phyloP scores from a whole-genome alignment of 2,113 vertebrate species.

The Limanda limanda region DNA sequence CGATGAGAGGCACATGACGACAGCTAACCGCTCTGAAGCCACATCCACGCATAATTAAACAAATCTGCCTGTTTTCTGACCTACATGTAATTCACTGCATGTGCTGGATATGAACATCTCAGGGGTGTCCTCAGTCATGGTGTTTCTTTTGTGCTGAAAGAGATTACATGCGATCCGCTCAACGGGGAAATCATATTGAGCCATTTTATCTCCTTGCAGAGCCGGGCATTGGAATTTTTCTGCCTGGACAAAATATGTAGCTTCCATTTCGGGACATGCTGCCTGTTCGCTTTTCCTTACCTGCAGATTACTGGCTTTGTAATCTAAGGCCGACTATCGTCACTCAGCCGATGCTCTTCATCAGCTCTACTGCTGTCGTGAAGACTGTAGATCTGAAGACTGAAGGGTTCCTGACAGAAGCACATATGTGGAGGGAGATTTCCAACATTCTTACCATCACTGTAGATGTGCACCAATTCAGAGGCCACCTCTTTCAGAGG shows the following conservation, averaged over 20 bases:
- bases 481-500: too few species aligned
- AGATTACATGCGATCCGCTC: slow-evolving; percentile 61
- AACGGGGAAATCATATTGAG: slow-evolving; percentile 40
- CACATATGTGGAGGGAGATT: background rate
- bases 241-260: background rate
- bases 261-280: background rate
- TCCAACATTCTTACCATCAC: too few species aligned
- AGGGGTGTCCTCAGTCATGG: slow-evolving; percentile 41
- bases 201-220: slow-evolving; percentile 20
- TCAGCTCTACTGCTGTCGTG: slow-evolving; percentile 12
- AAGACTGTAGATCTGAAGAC: slow-evolving; percentile 6
- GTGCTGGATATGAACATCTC: slow-evolving; percentile 61
- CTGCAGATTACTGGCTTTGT: background rate
- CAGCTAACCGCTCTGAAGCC: slow-evolving; percentile 37
- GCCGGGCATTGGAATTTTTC: background rate
- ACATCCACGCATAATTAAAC: slow-evolving; percentile 62
- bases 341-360: slow-evolving; percentile 20
- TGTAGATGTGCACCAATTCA: too few species aligned
- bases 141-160: slow-evolving; percentile 54
- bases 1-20: slow-evolving; percentile 38
- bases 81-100: slow-evolving; percentile 58
- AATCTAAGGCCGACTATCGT: background rate
- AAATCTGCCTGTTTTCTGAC: slow-evolving; percentile 74
- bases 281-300: slow-evolving; percentile 4
- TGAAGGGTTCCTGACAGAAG: background rate